These are phyloP conservation scores for Thamnaconus septentrionalis DNA, from an alignment of 2,113 vertebrate genomes.

Conservation along the genomic window DNA sequence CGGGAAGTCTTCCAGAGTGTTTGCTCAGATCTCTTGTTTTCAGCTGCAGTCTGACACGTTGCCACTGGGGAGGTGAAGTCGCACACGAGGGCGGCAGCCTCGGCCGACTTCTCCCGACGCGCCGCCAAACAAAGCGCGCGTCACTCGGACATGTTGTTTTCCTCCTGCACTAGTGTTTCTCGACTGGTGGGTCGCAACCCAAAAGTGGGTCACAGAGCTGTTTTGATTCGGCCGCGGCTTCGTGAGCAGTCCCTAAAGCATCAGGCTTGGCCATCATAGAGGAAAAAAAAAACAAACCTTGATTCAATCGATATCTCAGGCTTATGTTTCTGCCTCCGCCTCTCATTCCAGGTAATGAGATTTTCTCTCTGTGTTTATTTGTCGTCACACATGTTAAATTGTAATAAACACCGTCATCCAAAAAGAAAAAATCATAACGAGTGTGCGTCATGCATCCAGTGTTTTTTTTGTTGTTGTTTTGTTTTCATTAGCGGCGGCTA, in stretches of 20 bases:
- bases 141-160: constrained; percentile 57
- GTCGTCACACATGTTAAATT: constrained; percentile 69
- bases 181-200: no score
- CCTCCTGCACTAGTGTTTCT: constrained; percentile 20
- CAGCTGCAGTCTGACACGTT: constrained; percentile 15
- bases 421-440: constrained; percentile 74
- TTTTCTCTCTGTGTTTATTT: constrained; percentile 63
- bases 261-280: not conserved
- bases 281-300: not conserved
- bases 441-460: constrained; percentile 56
- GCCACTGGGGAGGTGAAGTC: constrained; percentile 9
- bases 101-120: constrained; percentile 11
- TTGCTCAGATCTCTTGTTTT: constrained; percentile 26
- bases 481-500: no score
- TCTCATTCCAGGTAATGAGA: constrained; percentile 67
- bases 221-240: no score
- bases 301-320: constrained; percentile 40
- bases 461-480: not conserved
- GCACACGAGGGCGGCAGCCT: constrained; percentile 26
- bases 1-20: constrained; percentile 8
- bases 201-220: no score
- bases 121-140: constrained; percentile 12
- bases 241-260: not conserved
- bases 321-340: constrained; percentile 60
- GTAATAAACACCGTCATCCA: constrained; percentile 73